phyloP scores from a whole-genome alignment of 64 coral and sea anemone genomes.

The Actinia tenebrosa region DNA sequence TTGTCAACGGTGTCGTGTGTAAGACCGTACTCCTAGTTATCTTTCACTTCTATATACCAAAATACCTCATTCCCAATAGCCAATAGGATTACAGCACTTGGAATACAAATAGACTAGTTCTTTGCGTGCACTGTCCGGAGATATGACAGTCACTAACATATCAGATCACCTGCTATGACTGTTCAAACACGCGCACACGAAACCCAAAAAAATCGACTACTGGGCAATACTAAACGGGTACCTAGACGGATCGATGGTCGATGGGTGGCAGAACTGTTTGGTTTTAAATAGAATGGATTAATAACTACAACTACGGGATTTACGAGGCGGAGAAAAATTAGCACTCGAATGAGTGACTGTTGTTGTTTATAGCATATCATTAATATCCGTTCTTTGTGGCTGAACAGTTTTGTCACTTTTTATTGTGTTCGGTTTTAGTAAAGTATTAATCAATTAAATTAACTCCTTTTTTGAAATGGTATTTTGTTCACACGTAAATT shows the following conservation, averaged over 20 bases:
- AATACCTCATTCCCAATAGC: neutral
- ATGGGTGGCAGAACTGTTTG: neutral
- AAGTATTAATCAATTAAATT: neutral
- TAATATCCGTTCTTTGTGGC: constrained; percentile 1
- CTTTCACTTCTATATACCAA: neutral
- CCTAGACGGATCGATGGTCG: neutral
- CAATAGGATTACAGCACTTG: neutral
- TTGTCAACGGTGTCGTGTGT: neutral
- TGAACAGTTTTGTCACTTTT: neutral
- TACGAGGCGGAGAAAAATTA: neutral
- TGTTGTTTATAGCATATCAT: constrained; percentile 3
- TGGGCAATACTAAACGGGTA: neutral
- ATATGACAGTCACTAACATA: constrained; percentile 11
- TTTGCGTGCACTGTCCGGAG: neutral
- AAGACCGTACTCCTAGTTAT: neutral
- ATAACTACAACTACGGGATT: neutral
- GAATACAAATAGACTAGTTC: neutral
- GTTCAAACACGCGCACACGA: constrained; percentile 8
- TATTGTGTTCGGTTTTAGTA: neutral
- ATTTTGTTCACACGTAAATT: neutral
- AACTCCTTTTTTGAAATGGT: neutral
- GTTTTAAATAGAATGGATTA: neutral
- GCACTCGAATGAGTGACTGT: neutral
- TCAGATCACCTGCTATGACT: constrained; percentile 10
- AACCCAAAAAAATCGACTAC: neutral